Percentiles rank a stretch among this genome's conserved stretches.
Evolutionary conservation across 2,888 invertebrate genomes (phyloP).

Genomic region (Drosophila eohydei): DNA sequence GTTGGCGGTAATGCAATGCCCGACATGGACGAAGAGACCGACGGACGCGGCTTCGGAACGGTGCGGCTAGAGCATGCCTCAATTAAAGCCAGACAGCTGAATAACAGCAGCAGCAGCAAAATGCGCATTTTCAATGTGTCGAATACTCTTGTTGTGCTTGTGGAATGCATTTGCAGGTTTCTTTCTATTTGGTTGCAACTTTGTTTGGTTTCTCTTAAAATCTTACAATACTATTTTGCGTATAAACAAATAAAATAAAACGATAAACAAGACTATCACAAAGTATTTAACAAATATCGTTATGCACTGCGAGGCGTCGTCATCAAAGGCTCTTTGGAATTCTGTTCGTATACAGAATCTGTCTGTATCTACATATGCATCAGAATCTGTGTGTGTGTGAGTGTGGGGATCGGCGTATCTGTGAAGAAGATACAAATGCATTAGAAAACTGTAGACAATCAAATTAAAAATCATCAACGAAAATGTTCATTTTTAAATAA

Average conservation of each 20-base stretch:
- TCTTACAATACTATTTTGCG: slow-evolving; percentile 30
- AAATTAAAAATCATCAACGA: background rate
- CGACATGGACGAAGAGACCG: slow-evolving; percentile 74
- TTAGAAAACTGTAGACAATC: slow-evolving; percentile 23
- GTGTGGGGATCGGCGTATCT: slow-evolving; percentile 64
- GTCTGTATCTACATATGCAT: slow-evolving; percentile 20
- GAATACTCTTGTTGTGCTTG: slow-evolving; percentile 35
- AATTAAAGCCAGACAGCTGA: slow-evolving; percentile 53
- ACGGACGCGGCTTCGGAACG: slow-evolving; percentile 91
- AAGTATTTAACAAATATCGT: slow-evolving; percentile 37
- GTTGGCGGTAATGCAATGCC: slow-evolving; percentile 66
- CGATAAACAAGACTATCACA: slow-evolving; percentile 50
- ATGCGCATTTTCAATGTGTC: slow-evolving; percentile 42
- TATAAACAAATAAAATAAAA: slow-evolving; percentile 6
- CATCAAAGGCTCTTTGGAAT: slow-evolving; percentile 71
- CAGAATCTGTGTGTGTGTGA: slow-evolving; percentile 25
- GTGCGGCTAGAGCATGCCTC: slow-evolving; percentile 85
- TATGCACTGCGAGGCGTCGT: slow-evolving; percentile 64
- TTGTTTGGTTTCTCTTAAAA: slow-evolving; percentile 40
- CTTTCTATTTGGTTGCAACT: slow-evolving; percentile 52
- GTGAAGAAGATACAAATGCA: slow-evolving; percentile 57
- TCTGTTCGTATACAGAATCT: slow-evolving; percentile 21
- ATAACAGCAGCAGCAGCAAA: slow-evolving; percentile 44
- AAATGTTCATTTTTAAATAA: slow-evolving; percentile 1
- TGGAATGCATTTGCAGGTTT: slow-evolving; percentile 69